Evolutionary conservation across 1,140 invertebrate genomes (phyloP).

Genomic region (Ostrea edulis): DNA sequence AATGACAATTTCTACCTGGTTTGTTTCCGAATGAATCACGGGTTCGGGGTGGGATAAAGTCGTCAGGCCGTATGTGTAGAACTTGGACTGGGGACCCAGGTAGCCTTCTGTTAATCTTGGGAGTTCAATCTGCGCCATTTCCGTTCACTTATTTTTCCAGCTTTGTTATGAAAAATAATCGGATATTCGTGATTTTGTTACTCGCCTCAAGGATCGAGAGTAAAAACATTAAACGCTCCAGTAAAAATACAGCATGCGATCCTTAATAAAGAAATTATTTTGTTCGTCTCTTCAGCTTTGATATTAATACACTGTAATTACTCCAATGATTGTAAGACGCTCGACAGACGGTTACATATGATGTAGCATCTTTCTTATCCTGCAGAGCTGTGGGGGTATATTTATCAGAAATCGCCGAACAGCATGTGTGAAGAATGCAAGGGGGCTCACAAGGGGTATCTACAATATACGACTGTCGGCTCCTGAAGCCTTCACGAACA

Average conservation of each 20-base stretch:
- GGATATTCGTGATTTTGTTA: conserved; percentile 16
- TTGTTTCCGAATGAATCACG: conserved; percentile 67
- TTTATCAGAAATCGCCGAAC: conserved; percentile 34
- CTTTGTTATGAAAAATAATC: not conserved
- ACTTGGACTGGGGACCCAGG: conserved; percentile 77
- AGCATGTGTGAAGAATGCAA: conserved; percentile 30
- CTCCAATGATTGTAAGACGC: not conserved
- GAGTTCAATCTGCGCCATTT: conserved; percentile 1
- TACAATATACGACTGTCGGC: not conserved
- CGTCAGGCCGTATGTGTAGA: conserved; percentile 71
- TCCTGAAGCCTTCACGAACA: not conserved
- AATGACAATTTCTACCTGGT: conserved; percentile 71
- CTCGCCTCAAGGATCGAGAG: conserved; percentile 15
- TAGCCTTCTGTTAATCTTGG: conserved; percentile 74
- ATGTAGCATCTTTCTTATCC: not conserved
- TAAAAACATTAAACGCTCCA: conserved; percentile 5
- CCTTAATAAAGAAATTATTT: not conserved
- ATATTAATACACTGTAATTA: conserved; percentile 15
- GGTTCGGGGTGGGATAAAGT: conserved; percentile 71
- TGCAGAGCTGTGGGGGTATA: not conserved
- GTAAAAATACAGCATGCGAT: not conserved
- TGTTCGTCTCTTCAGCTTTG: not conserved
- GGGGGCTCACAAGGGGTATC: not conserved
- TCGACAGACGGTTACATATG: not conserved
- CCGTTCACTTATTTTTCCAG: not conserved